Evolutionary conservation across 1,140 invertebrate species (phyloP).

Genomic region (Dreissena polymorpha): DNA sequence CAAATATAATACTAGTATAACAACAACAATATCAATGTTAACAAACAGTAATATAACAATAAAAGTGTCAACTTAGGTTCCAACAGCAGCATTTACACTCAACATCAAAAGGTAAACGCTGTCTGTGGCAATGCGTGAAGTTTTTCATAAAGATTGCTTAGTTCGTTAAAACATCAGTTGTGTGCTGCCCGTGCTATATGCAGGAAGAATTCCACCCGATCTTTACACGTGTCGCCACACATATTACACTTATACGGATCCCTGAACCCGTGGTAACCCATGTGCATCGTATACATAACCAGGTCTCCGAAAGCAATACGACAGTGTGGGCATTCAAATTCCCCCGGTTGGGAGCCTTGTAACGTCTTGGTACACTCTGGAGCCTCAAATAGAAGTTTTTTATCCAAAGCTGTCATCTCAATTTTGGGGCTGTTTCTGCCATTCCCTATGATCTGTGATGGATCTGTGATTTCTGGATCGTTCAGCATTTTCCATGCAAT

Average conservation of each 20-base stretch:
- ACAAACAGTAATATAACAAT: too few relatives aligned
- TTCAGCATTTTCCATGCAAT: constrained; percentile 71
- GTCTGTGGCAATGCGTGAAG: too few relatives aligned
- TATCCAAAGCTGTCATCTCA: constrained; percentile 29
- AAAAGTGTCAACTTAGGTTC: too few relatives aligned
- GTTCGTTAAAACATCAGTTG: constrained; percentile 61
- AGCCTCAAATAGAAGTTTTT: constrained; percentile 30
- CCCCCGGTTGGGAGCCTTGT: constrained; percentile 12
- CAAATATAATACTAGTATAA: too few relatives aligned
- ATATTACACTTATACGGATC: constrained; percentile 97
- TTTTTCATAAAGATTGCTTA: too few relatives aligned
- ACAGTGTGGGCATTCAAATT: constrained; percentile 90
- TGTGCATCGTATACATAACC: constrained; percentile 96
- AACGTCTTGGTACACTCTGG: constrained; percentile 32
- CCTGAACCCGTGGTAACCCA: constrained; percentile 95
- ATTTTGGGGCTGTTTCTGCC: constrained; percentile 24
- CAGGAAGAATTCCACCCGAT: constrained; percentile 94
- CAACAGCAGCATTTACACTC: too few relatives aligned
- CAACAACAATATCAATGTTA: too few relatives aligned
- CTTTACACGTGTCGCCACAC: constrained; percentile 90
- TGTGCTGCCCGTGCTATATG: constrained; percentile 94
- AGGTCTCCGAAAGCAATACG: constrained; percentile 94
- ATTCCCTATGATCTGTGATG: constrained; percentile 32
- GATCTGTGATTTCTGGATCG: constrained; percentile 58
- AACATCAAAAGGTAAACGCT: too few relatives aligned